Percentiles rank a stretch among this genome's conserved stretches.
Conservation (phyloP, 2,888 invertebrate species). For the Lithosia quadra region DNA sequence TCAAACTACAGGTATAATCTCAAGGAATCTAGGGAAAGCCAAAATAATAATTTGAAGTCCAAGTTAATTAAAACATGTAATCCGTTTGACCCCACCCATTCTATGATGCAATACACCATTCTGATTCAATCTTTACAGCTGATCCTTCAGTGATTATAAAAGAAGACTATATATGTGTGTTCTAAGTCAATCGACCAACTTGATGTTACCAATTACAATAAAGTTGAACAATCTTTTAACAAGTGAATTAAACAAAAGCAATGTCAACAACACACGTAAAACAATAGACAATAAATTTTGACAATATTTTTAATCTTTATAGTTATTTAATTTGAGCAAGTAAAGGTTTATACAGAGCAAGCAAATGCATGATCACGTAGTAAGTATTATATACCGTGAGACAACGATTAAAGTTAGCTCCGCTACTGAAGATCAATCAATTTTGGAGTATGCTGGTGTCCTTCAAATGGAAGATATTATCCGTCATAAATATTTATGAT, state of each 20-base stretch:
- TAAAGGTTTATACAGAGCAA: neutral
- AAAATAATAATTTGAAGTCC: neutral
- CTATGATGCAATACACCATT: neutral
- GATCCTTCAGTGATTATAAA: neutral
- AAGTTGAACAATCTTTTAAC: no score
- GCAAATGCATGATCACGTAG: neutral
- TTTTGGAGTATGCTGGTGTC: neutral
- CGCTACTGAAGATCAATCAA: neutral
- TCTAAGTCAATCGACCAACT: neutral
- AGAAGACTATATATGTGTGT: neutral
- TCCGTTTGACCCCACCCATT: neutral
- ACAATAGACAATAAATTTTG: neutral
- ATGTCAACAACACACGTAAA: neutral
- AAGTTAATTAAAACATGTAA: neutral
- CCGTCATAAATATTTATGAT: neutral
- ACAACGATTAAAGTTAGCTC: neutral
- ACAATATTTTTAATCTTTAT: neutral
- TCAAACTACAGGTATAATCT: neutral
- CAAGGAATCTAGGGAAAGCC: neutral
- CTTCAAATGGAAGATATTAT: neutral
- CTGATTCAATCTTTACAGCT: neutral
- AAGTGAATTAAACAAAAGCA: neutral
- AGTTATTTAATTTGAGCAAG: neutral
- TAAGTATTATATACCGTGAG: neutral
- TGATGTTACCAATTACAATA: neutral